Evolutionary conservation across 2,888 invertebrate species (phyloP).

Genomic region (Stratiomys singularior): DNA sequence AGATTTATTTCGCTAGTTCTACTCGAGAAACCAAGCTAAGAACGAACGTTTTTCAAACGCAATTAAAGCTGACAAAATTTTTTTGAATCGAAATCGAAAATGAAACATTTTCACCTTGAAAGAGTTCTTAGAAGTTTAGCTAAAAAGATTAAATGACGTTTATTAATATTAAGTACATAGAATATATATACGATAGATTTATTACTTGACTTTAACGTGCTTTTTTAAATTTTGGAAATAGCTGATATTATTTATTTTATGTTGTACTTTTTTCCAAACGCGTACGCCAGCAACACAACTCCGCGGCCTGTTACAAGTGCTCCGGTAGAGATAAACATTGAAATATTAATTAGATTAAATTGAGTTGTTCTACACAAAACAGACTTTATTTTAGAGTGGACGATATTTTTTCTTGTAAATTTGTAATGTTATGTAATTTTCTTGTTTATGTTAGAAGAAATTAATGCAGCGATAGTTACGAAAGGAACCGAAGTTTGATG

Average conservation of each 20-base stretch:
- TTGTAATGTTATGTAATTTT: conserved; percentile 22
- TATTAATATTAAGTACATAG: conserved; percentile 20
- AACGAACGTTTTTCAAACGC: not conserved
- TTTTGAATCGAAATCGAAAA: not conserved
- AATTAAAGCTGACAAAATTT: not conserved
- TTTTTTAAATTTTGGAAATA: conserved; percentile 13
- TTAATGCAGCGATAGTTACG: not conserved
- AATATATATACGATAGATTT: not conserved
- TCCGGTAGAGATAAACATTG: not conserved
- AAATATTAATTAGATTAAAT: no score
- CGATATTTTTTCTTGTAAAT: conserved; percentile 5
- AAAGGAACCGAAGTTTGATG: not conserved
- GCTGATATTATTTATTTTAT: conserved; percentile 35
- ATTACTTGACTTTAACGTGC: not conserved
- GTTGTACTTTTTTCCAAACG: conserved; percentile 39
- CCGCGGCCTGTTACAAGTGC: not conserved
- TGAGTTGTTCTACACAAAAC: not conserved
- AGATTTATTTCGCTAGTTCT: not conserved
- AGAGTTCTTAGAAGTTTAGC: not conserved
- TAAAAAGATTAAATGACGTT: not conserved
- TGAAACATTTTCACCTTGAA: not conserved
- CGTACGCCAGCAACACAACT: not conserved
- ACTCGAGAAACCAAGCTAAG: not conserved
- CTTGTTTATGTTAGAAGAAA: not conserved
- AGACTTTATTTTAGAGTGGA: conserved; percentile 23